Conservation (phyloP, 2,797 vertebrate species). For the Sylvia borin region DNA sequence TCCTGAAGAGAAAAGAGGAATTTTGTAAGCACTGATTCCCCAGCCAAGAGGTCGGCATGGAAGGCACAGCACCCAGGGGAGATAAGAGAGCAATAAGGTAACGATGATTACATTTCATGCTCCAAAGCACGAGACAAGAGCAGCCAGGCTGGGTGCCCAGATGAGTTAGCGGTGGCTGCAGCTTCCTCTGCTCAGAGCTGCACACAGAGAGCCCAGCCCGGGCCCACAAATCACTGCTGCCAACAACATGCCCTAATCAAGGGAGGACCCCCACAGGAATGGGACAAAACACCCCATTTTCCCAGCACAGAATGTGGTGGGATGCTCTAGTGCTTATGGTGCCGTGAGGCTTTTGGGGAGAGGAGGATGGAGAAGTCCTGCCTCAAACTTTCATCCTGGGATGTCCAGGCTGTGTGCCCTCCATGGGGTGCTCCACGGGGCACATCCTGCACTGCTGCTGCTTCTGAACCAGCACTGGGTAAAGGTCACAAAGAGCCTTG, state of each 20-base stretch:
- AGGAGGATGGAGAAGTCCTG: background rate
- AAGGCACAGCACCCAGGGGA: constrained; percentile 32
- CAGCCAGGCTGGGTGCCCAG: background rate
- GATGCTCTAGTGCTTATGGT: fast-evolving
- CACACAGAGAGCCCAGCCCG: background rate
- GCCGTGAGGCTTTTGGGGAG: fast-evolving
- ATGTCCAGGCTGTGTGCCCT: background rate
- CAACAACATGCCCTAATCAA: fast-evolving
- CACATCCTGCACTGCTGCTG: background rate
- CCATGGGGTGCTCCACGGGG: fast-evolving
- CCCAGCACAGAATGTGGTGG: background rate
- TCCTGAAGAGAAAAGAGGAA: background rate
- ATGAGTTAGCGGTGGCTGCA: background rate
- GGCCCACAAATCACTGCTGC: background rate
- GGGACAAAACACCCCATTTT: background rate
- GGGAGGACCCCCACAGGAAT: background rate
- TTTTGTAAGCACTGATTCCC: background rate
- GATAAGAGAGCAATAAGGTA: constrained; percentile 23
- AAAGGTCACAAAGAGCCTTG: fast-evolving
- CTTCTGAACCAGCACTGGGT: background rate
- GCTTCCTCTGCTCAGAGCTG: background rate
- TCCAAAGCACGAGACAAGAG: background rate
- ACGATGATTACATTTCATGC: constrained; percentile 42
- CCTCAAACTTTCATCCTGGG: fast-evolving
- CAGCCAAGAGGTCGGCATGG: background rate